Conservation (phyloP, 2,797 vertebrate species). For the Amblyraja radiata region DNA sequence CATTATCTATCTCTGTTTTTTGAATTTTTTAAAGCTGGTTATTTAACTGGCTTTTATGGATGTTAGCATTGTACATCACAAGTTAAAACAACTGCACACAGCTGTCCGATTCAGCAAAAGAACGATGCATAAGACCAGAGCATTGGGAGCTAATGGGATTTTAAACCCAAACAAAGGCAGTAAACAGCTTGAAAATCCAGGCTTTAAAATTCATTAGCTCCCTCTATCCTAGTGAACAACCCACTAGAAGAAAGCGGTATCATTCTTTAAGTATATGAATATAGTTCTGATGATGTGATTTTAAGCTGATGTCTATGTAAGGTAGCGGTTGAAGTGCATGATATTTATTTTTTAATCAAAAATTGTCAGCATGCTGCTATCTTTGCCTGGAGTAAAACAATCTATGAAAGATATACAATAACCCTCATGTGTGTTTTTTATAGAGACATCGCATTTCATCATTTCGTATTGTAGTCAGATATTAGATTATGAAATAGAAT, state of each 20-base stretch:
- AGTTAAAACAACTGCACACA: constrained; percentile 3
- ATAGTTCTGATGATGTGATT: neutral
- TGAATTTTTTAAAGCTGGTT: neutral
- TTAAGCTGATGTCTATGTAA: neutral
- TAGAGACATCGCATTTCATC: neutral
- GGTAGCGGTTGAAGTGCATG: too few relatives aligned
- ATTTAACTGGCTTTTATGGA: neutral
- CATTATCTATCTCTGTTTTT: neutral
- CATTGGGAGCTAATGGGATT: neutral
- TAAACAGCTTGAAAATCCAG: neutral
- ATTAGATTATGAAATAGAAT: neutral
- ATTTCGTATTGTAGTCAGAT: neutral
- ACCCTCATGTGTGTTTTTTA: neutral
- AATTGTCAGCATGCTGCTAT: neutral
- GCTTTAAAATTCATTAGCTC: neutral
- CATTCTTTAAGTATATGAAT: neutral
- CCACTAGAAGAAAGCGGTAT: too few relatives aligned
- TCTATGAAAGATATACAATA: neutral
- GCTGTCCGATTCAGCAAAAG: neutral
- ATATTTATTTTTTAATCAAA: neutral
- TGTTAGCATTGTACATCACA: too few relatives aligned
- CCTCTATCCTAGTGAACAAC: neutral
- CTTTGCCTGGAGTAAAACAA: neutral
- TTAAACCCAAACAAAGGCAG: neutral
- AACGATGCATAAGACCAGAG: neutral